These are phyloP conservation scores for Oophaga pumilio DNA, from an alignment of 2,113 vertebrate species.

Conservation along the genomic window DNA sequence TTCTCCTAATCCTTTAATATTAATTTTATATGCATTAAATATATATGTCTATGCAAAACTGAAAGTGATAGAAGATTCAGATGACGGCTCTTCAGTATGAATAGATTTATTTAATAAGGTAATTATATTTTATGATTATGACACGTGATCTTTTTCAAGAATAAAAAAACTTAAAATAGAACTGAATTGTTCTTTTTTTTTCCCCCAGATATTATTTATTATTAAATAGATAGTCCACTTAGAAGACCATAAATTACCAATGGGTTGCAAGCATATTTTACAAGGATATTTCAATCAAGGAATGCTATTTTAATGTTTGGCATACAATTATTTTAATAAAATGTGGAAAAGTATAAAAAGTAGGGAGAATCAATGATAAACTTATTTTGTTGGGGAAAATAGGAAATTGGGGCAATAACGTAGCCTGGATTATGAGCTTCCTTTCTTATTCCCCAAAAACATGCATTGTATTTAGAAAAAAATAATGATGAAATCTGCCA, in stretches of 20 bases:
- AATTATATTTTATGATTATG: slow-evolving; percentile 26
- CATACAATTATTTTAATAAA: neutral
- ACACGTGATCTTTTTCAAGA: slow-evolving; percentile 9
- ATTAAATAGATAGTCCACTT: slow-evolving; percentile 5
- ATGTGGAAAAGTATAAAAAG: neutral
- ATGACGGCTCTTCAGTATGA: slow-evolving; percentile 7
- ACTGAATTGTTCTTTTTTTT: neutral
- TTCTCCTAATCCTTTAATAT: slow-evolving; percentile 1
- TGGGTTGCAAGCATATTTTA: slow-evolving; percentile 20
- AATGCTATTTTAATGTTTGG: neutral
- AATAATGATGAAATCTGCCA: no score
- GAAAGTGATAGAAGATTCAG: neutral
- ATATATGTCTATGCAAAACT: slow-evolving; percentile 27
- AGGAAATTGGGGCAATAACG: no score
- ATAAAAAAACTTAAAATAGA: slow-evolving; percentile 9
- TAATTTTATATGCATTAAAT: slow-evolving; percentile 34
- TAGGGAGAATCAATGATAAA: no score
- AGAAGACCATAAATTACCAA: neutral
- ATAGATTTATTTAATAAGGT: slow-evolving; percentile 24
- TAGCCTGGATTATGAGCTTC: no score
- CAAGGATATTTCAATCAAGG: neutral
- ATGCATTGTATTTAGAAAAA: no score
- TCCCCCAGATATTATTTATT: neutral
- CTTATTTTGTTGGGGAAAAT: no score
- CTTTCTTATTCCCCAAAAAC: no score